A percentile compares a stretch with the other conserved stretches of the same genome.
Conservation (phyloP, 1,140 invertebrate genomes). For the Drosophila arawakana region DNA sequence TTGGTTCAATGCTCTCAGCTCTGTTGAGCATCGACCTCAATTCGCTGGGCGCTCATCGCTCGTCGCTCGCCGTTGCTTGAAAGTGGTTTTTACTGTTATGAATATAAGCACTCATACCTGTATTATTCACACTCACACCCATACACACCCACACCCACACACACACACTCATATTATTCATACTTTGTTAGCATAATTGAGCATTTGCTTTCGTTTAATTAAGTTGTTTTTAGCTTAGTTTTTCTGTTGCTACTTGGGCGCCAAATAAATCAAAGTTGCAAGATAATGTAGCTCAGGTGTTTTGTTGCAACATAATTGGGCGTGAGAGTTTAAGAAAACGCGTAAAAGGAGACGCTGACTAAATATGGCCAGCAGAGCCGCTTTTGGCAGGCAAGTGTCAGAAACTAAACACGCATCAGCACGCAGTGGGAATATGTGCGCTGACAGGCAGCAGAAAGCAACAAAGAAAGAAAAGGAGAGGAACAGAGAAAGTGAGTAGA, state of each 20-base stretch:
- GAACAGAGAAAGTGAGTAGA: conserved; percentile 15
- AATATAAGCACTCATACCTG: background rate
- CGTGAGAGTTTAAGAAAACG: background rate
- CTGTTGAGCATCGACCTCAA: conserved; percentile 50
- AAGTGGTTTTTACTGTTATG: conserved; percentile 29
- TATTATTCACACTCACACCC: background rate
- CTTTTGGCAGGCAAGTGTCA: conserved; percentile 34
- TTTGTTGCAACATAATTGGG: background rate
- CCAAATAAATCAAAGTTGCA: conserved; percentile 5
- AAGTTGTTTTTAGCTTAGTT: background rate
- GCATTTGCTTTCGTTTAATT: conserved; percentile 20
- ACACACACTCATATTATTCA: background rate
- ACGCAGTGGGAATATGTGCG: conserved; percentile 9
- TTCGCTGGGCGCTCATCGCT: conserved; percentile 28
- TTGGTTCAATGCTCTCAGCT: conserved; percentile 49
- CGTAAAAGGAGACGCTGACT: background rate
- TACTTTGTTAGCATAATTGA: conserved; percentile 30
- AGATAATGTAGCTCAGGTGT: conserved; percentile 1
- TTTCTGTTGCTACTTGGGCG: background rate
- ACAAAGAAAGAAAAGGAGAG: background rate
- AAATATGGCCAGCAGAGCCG: background rate
- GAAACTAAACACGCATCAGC: conserved; percentile 50
- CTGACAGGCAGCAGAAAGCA: conserved; percentile 17
- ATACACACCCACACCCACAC: background rate
- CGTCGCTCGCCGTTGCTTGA: conserved; percentile 15